A percentile compares a stretch with the other conserved stretches of the same genome.
Conservation (phyloP, 2,113 vertebrate genomes). For the Gopherus evgoodei region DNA sequence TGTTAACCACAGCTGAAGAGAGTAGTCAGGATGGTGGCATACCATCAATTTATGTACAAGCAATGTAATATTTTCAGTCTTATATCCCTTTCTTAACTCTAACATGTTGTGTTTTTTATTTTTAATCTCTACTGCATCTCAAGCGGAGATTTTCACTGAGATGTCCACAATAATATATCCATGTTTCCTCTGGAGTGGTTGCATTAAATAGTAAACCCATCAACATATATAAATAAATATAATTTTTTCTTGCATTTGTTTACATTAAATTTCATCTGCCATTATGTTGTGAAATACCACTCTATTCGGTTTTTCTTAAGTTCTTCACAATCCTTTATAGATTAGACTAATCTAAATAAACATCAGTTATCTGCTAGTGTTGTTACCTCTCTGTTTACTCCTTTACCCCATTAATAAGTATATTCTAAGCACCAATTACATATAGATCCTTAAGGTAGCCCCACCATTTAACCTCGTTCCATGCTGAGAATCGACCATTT, state of each 20-base stretch:
- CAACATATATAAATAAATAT: not conserved
- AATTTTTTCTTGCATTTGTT: constrained; percentile 19
- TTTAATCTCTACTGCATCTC: not conserved
- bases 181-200: not conserved
- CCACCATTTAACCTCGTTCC: not conserved
- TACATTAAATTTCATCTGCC: not conserved
- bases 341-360: not conserved
- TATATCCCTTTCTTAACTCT: not conserved
- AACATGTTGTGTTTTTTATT: not conserved
- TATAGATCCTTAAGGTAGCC: not conserved
- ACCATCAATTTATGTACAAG: not conserved
- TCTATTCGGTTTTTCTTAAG: not conserved
- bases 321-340: not conserved
- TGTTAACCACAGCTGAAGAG: not conserved
- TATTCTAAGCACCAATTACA: not conserved
- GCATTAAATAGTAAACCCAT: not conserved
- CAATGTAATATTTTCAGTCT: not conserved
- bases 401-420: not conserved
- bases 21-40: not conserved
- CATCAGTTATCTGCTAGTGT: not conserved
- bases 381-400: not conserved
- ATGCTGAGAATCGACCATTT: not conserved
- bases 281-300: not conserved
- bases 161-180: not conserved
- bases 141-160: not conserved